Evolutionary conservation across 1,140 invertebrate species (phyloP), one percentile per base, ranked within the genome.

Genomic region (Aplysia californica): DNA sequence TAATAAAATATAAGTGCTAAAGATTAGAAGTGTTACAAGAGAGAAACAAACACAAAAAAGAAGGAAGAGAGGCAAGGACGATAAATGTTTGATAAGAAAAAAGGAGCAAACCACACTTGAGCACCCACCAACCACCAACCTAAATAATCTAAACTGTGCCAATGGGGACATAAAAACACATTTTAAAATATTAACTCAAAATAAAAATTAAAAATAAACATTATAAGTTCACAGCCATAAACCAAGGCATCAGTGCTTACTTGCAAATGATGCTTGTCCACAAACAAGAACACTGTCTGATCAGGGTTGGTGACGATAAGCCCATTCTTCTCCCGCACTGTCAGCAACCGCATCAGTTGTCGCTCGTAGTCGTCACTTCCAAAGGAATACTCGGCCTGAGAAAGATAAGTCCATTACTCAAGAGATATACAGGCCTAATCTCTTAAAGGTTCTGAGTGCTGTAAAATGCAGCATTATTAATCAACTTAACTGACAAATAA

Each of bases 261-360:
- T 84, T 88, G 85, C 39, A 87, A 75, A 33, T 85, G 80, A 56
- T 87, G 82, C 77, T 84, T 84, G 73, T 88, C 85, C 38, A 88
- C 79, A 81, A 89, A 89, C 36, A 89, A 79, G 76, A 89, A 88
- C 81, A 88, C 81, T 23, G 85, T 82, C 82, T 89, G 87, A 44
- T 80, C 77, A 26, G 85, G 79, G 74, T 89, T 88, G 81, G 81
- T 87, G 70, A 89, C 86, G 65, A 89, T 87, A 29, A 87, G 81
- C 50, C 85, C 86, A 56, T 78, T 79, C 71, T 85, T 84, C 31
- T 88, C 84, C 38, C 83, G 83, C 21, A 79, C 76, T 31, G 82
- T 80, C 26, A 86, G 44, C 21, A 88, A 79, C 58, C 80, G 76
- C 76, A 87, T 80, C 56, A 87, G 76, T 75, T 87, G 87, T 66